These are phyloP conservation scores for Gonioctena quinquepunctata DNA, from an alignment of 1,140 invertebrate genomes.

Conservation along the genomic window DNA sequence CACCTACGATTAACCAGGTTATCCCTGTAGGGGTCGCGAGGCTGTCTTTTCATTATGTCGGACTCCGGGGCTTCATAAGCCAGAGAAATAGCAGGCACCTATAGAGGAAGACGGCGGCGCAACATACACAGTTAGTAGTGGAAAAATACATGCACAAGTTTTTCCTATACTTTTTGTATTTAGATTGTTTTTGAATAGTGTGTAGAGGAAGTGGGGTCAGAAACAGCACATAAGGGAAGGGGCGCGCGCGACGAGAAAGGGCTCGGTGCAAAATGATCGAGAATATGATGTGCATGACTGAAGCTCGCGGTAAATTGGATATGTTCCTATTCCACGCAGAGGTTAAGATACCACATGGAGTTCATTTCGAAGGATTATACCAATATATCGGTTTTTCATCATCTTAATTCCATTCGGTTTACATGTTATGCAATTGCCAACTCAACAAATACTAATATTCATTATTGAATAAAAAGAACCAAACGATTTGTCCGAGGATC, in stretches of 20 bases:
- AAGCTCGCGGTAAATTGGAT: neutral
- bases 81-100: conserved; percentile 95
- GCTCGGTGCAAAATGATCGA: conserved; percentile 11
- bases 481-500: no score
- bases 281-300: conserved; percentile 11
- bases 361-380: no score
- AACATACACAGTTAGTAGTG: conserved; percentile 57
- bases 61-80: conserved; percentile 95
- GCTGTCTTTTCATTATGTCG: conserved; percentile 96
- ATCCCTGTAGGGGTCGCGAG: conserved; percentile 90
- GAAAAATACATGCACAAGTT: conserved; percentile 48
- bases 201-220: conserved; percentile 32
- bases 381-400: no score
- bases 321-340: no score
- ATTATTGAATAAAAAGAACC: no score
- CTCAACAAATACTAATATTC: no score
- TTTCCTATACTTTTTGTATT: conserved; percentile 26
- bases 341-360: no score
- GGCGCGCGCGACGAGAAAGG: neutral
- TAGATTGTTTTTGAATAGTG: conserved; percentile 40
- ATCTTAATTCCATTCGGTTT: no score
- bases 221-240: neutral
- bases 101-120: conserved; percentile 53
- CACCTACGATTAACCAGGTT: conserved; percentile 94
- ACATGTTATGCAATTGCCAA: no score